These are phyloP conservation scores for Pseudolycoriella hygida DNA, from an alignment of 2,888 invertebrate genomes.

Conservation along the genomic window DNA sequence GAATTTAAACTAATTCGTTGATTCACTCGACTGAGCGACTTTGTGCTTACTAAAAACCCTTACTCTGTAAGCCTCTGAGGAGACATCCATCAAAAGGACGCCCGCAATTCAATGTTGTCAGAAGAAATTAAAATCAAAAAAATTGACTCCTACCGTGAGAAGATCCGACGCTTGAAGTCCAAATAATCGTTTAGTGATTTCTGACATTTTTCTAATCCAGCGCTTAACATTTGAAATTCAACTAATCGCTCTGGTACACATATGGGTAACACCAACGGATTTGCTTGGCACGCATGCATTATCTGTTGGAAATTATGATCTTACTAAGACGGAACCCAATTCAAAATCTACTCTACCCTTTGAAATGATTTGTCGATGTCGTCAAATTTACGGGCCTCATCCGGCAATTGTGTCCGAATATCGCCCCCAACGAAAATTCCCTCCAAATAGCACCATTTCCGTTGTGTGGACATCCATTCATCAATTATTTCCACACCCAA, in stretches of 20 bases:
- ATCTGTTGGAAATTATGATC: constrained; percentile 32
- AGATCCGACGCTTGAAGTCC: constrained; percentile 70
- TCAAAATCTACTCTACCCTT: constrained; percentile 34
- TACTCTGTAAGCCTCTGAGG: no score
- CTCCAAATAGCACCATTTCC: constrained; percentile 83
- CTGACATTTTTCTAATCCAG: constrained; percentile 73
- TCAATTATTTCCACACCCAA: constrained; percentile 73
- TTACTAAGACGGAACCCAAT: background rate
- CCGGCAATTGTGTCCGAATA: constrained; percentile 69
- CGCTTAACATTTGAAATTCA: constrained; percentile 54
- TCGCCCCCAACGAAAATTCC: constrained; percentile 85
- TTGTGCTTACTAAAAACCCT: no score
- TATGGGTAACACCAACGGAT: constrained; percentile 60
- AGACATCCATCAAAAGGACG: no score
- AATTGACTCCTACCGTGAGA: constrained; percentile 37
- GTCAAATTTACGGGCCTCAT: constrained; percentile 81
- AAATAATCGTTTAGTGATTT: constrained; percentile 83
- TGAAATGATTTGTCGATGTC: constrained; percentile 67
- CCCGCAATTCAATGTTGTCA: no score
- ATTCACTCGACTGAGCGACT: no score
- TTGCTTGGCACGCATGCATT: constrained; percentile 69
- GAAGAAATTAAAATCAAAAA: no score
- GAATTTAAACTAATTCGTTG: no score
- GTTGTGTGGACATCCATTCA: constrained; percentile 70
- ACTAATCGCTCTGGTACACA: constrained; percentile 58